Evolutionary conservation across 1,140 invertebrate species (phyloP).

Genomic region (Drosophila kanapiae): DNA sequence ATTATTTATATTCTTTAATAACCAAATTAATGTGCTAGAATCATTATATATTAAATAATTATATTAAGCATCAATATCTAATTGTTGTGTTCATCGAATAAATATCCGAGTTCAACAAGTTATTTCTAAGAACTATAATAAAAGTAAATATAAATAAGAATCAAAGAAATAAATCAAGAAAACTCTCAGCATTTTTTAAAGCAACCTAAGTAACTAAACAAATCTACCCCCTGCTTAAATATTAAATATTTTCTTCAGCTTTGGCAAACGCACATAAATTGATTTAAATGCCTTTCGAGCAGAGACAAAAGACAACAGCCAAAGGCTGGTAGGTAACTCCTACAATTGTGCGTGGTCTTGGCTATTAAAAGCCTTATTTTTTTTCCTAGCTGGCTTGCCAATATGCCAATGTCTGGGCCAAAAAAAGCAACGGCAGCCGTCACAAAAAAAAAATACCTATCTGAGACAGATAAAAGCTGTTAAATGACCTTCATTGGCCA

Average conservation of each 20-base stretch:
- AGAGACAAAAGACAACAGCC: slow-evolving; percentile 15
- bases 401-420: slow-evolving; percentile 32
- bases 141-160: background rate
- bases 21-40: background rate
- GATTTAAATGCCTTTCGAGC: slow-evolving; percentile 54
- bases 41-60: background rate
- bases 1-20: background rate
- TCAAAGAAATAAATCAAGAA: too few species aligned
- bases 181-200: background rate
- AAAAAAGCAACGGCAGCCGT: slow-evolving; percentile 32
- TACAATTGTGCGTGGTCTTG: slow-evolving; percentile 71
- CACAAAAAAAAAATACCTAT: slow-evolving; percentile 22
- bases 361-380: slow-evolving; percentile 50
- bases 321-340: slow-evolving; percentile 38
- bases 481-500: slow-evolving; percentile 80
- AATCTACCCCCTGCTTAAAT: slow-evolving; percentile 9
- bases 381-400: slow-evolving; percentile 9
- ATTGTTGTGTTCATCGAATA: background rate
- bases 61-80: background rate
- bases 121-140: background rate
- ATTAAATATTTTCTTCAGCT: background rate
- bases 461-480: slow-evolving; percentile 69
- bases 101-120: too few species aligned
- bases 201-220: background rate
- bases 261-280: slow-evolving; percentile 32